A percentile compares a stretch with the other conserved stretches of the same genome.
These are phyloP conservation scores for Antedon mediterranea DNA, from an alignment of 53 echinoderm and acorn worm genomes.

Conservation along the genomic window DNA sequence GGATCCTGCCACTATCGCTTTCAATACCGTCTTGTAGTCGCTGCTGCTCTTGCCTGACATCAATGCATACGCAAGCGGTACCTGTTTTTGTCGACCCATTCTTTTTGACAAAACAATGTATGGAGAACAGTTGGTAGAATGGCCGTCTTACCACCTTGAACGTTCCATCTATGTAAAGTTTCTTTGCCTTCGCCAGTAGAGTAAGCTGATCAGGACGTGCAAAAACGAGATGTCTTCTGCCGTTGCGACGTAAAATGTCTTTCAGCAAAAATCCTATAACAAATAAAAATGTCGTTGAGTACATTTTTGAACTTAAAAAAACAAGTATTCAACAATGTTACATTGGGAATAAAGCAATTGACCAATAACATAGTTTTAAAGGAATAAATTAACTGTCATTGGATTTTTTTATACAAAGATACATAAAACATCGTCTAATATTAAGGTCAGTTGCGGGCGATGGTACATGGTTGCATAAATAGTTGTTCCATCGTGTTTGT, in stretches of 20 bases:
- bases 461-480: too few species aligned
- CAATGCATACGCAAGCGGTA: conserved; percentile 13
- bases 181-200: background rate
- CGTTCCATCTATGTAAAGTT: background rate
- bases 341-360: too few species aligned
- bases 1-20: background rate
- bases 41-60: conserved; percentile 15
- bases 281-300: background rate
- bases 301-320: too few species aligned
- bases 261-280: conserved; percentile 23
- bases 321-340: too few species aligned
- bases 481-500: too few species aligned
- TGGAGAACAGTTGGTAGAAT: background rate
- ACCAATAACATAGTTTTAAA: too few species aligned
- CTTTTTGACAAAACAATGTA: background rate
- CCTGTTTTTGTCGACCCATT: conserved; percentile 18
- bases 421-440: too few species aligned
- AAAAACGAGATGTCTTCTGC: background rate
- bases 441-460: too few species aligned
- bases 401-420: too few species aligned
- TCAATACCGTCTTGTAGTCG: conserved; percentile 20
- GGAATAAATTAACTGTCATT: too few species aligned
- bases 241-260: conserved; percentile 11
- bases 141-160: background rate
- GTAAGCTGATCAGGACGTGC: background rate